phyloP scores from a whole-genome alignment of 2,888 invertebrate genomes.

The Altica lythri region DNA sequence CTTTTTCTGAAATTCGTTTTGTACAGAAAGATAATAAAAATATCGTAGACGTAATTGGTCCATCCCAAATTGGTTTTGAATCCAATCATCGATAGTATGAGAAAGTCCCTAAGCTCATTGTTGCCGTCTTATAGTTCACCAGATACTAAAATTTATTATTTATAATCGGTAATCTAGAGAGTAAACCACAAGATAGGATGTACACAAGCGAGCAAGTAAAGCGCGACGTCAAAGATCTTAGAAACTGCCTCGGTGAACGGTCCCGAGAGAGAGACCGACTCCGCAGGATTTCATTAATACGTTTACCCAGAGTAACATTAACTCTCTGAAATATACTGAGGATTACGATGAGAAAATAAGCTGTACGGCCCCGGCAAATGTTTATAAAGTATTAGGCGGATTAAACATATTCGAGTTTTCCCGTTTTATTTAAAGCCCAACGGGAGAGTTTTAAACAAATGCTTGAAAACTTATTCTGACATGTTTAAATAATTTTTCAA shows the following conservation, averaged over 20 bases:
- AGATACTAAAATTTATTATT: conserved; percentile 43
- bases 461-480: too few species aligned
- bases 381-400: conserved; percentile 15
- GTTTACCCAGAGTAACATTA: conserved; percentile 24
- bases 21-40: too few species aligned
- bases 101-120: not conserved
- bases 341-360: conserved; percentile 21
- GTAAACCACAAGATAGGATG: conserved; percentile 39
- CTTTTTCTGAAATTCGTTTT: too few species aligned
- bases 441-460: too few species aligned
- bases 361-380: not conserved
- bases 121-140: not conserved
- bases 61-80: conserved; percentile 1
- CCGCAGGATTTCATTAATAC: conserved; percentile 38
- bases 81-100: conserved; percentile 14
- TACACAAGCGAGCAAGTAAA: conserved; percentile 8
- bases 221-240: conserved; percentile 36
- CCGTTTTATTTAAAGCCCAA: too few species aligned
- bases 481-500: too few species aligned
- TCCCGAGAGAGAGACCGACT: conserved; percentile 22
- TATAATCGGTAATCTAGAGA: conserved; percentile 42
- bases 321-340: conserved; percentile 22
- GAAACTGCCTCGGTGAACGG: conserved; percentile 19
- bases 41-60: too few species aligned
- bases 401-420: conserved; percentile 7